Base-by-base conservation (phyloP, 2,888 invertebrate genomes). In the Drosophila lutescens region DNA sequence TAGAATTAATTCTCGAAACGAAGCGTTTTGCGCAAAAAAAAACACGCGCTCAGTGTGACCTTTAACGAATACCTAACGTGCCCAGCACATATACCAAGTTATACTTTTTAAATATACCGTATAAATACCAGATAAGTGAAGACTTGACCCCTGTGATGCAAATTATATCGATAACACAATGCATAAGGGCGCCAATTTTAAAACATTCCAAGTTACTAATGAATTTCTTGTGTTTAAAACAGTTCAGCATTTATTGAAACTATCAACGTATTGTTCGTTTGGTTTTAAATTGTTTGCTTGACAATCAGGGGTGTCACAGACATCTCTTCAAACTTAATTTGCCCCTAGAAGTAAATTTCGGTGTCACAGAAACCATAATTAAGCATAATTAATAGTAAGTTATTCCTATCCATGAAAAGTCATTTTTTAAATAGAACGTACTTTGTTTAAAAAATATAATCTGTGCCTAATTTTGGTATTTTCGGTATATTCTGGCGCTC, bases 1-100 rank as follows among this genome's bases (percentile, higher is more conserved):
- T 46, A 10, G 44, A 32, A 46, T 41, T 57, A 71, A 55, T 53
- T 69, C 47, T 41, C 46, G 10, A 15, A 62, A 32, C 32, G 49
- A 59, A 65, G 66, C 40, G 53, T 41, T 76, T 61, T 66, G 60
- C 73, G 59, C 73, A 54, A 70, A 70, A 79, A 20, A 80, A 79
- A 73, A 80, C 78, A 83, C 83, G 75, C 79, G 86, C 79, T 86
- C 81, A 76, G 17, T 17, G 56, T 15, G 17, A 38, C 36, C 51
- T 12, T 56, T 2, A 17, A 17, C 9, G 26, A 7, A 36, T 57
- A 55, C 34, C 34, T 9, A 51, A 20, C 9, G 4, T 15, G 3
- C 5, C 15, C 2, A 12, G n/a, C 15, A 30, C 30, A 15, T n/a
- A 30, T 46, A 46, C 26, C 46, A 26, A 26, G n/a, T 1, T 5